Conservation (phyloP, 1,140 invertebrate genomes). For the Trachelipus rathkii region DNA sequence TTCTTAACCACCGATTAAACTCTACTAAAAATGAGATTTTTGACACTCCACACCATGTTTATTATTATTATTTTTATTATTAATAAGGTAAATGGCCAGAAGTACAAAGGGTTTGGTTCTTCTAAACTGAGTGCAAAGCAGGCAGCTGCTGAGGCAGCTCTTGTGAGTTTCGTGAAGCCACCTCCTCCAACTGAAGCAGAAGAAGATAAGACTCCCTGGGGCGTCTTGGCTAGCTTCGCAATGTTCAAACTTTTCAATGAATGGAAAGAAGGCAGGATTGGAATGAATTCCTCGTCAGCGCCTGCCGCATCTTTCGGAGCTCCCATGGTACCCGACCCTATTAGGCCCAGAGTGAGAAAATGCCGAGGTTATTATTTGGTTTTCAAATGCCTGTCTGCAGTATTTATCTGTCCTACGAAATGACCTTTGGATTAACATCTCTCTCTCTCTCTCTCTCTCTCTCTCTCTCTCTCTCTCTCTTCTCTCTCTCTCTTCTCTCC, state of each 20-base stretch:
- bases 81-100: slow-evolving; percentile 55
- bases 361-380: too few relatives aligned
- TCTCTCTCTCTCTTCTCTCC: too few relatives aligned
- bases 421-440: too few relatives aligned
- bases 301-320: background rate
- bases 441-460: too few relatives aligned
- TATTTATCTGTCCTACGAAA: too few relatives aligned
- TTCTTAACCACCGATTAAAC: too few relatives aligned
- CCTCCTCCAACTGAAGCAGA: slow-evolving; percentile 45
- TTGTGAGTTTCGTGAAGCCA: slow-evolving; percentile 60
- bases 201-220: slow-evolving; percentile 65
- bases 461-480: too few relatives aligned
- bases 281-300: background rate
- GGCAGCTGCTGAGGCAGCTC: slow-evolving; percentile 66
- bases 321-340: background rate
- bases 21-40: too few relatives aligned
- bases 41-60: too few relatives aligned
- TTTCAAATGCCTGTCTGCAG: too few relatives aligned
- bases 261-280: slow-evolving; percentile 54
- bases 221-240: slow-evolving; percentile 68
- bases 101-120: slow-evolving; percentile 55
- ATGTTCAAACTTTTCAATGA: slow-evolving; percentile 69
- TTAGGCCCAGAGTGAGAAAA: background rate
- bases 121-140: slow-evolving; percentile 57
- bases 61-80: too few relatives aligned